Evolutionary conservation across 2,888 invertebrate genomes (phyloP).

Genomic region (Hedychridium roseum): DNA sequence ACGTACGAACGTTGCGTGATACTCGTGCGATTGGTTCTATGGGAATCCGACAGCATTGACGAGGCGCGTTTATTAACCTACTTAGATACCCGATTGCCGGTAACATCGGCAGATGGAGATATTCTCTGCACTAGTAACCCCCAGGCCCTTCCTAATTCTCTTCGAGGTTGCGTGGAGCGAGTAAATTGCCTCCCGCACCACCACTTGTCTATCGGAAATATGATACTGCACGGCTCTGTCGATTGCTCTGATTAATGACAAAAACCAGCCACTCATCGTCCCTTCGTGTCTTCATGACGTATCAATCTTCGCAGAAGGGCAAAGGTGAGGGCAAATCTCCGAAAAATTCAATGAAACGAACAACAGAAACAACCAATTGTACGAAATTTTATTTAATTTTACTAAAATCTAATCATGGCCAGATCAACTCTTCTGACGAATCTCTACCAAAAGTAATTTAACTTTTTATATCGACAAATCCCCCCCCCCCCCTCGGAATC

Average conservation of each 20-base stretch:
- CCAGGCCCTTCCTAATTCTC: constrained; percentile 20
- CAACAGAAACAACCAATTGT: no score
- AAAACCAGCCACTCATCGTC: not conserved
- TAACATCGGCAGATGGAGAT: constrained; percentile 48
- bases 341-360: no score
- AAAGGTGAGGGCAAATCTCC: no score
- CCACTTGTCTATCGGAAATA: constrained; percentile 14
- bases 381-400: no score
- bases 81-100: constrained; percentile 48
- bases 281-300: no score
- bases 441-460: no score
- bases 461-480: no score
- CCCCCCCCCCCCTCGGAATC: no score
- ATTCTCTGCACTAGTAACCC: constrained; percentile 33
- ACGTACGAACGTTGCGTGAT: constrained; percentile 50
- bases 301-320: no score
- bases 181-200: constrained; percentile 23
- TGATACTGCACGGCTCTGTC: constrained; percentile 2
- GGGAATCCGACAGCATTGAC: constrained; percentile 56
- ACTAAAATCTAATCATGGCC: no score
- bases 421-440: no score
- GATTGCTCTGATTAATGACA: constrained; percentile 17
- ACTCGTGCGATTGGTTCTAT: constrained; percentile 51
- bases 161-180: constrained; percentile 16
- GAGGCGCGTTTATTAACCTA: constrained; percentile 57